A percentile compares a stretch with the other conserved stretches of the same genome.
phyloP scores from a whole-genome alignment of 2,113 vertebrate genomes.

The Bagarius yarrelli region DNA sequence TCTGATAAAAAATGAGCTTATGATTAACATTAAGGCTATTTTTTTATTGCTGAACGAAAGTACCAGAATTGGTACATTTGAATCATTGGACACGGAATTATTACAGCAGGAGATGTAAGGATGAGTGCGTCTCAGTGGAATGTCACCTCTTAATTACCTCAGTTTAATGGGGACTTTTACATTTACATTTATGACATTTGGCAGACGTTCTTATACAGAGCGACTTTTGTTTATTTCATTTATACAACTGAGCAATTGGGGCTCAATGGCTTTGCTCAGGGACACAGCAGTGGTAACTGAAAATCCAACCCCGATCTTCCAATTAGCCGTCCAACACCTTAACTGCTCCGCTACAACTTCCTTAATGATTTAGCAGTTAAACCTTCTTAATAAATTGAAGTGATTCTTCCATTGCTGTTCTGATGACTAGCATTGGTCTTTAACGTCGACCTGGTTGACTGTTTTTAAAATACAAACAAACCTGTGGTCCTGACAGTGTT shows the following conservation, averaged over 20 bases:
- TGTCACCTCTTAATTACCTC: not conserved
- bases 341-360: too few relatives aligned
- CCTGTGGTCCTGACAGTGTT: not conserved
- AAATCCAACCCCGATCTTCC: too few relatives aligned
- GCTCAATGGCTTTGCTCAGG: too few relatives aligned
- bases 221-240: too few relatives aligned
- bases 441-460: not conserved
- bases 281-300: too few relatives aligned
- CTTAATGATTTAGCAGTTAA: not conserved
- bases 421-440: not conserved
- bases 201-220: too few relatives aligned
- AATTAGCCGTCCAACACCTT: too few relatives aligned
- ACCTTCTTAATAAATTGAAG: not conserved
- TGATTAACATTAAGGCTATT: not conserved
- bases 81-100: too few relatives aligned
- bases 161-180: not conserved
- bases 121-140: not conserved
- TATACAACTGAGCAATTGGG: too few relatives aligned
- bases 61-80: not conserved
- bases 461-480: not conserved
- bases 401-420: not conserved
- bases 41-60: too few relatives aligned
- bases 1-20: not conserved
- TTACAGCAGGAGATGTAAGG: not conserved
- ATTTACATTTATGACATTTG: too few relatives aligned